phyloP scores from a whole-genome alignment of 2,888 invertebrate genomes.

The Archips crataeganus region DNA sequence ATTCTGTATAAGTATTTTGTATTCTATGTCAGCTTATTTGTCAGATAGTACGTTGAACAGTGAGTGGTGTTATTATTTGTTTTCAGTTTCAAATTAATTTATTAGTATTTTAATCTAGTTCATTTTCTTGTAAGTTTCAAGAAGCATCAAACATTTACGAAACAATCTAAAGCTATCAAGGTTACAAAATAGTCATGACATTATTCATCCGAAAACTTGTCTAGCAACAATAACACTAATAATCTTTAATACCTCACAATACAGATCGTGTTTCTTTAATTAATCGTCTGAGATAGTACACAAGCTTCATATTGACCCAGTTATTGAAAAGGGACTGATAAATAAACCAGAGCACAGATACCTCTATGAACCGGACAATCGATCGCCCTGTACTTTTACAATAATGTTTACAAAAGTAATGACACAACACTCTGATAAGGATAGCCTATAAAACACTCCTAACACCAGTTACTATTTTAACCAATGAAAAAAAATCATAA shows the following conservation, averaged over 20 bases:
- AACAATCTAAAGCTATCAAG: neutral
- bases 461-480: constrained; percentile 1
- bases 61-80: too few species aligned
- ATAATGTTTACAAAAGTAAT: constrained; percentile 44
- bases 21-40: too few species aligned
- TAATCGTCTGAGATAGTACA: constrained; percentile 26
- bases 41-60: too few species aligned
- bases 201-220: neutral
- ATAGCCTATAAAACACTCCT: constrained; percentile 40
- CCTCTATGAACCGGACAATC: constrained; percentile 37
- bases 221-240: neutral
- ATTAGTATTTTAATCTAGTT: too few species aligned
- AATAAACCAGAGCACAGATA: constrained; percentile 37
- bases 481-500: neutral
- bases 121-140: too few species aligned
- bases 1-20: too few species aligned
- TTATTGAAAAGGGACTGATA: constrained; percentile 36
- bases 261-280: constrained; percentile 35
- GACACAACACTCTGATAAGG: constrained; percentile 44
- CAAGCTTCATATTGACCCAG: constrained; percentile 40
- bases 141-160: neutral
- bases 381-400: constrained; percentile 35
- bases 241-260: neutral
- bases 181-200: neutral
- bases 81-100: too few species aligned